phyloP scores from a whole-genome alignment of 2,113 vertebrate genomes.

The Hypanus sabinus region DNA sequence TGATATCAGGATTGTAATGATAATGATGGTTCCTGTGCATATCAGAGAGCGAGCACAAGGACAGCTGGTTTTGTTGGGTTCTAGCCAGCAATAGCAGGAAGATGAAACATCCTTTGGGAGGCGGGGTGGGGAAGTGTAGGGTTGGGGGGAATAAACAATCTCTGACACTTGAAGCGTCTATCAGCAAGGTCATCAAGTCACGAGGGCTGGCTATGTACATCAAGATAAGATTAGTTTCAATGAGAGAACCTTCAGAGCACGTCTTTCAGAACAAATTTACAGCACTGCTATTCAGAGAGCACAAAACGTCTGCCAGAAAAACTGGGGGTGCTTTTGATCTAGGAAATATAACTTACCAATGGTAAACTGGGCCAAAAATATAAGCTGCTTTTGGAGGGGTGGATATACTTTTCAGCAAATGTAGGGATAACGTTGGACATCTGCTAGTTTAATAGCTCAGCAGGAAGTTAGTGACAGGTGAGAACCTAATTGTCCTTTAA shows the following conservation, averaged over 20 bases:
- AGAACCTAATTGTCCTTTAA: neutral
- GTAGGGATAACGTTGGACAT: neutral
- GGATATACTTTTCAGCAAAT: neutral
- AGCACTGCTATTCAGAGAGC: neutral
- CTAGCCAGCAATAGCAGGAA: conserved; percentile 12
- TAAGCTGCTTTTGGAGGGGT: neutral
- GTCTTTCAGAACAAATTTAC: conserved; percentile 12
- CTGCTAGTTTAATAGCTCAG: neutral
- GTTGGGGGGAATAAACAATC: neutral
- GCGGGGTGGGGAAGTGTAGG: too few species aligned
- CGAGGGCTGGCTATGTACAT: neutral
- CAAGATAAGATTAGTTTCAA: neutral
- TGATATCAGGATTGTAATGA: neutral
- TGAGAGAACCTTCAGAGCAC: neutral
- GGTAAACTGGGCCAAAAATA: neutral
- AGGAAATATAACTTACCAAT: neutral
- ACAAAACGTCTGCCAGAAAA: neutral
- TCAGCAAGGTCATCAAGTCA: neutral
- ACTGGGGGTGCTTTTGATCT: neutral
- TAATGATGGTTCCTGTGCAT: neutral
- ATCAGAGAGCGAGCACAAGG: neutral
- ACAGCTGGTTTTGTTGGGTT: conserved; percentile 10
- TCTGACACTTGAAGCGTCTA: neutral
- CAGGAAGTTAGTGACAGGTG: neutral
- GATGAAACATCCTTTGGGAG: conserved; percentile 25